Percentiles rank a stretch among this genome's conserved stretches.
Conservation (phyloP, 1,140 invertebrate species). For the Thaumatotibia leucotreta region DNA sequence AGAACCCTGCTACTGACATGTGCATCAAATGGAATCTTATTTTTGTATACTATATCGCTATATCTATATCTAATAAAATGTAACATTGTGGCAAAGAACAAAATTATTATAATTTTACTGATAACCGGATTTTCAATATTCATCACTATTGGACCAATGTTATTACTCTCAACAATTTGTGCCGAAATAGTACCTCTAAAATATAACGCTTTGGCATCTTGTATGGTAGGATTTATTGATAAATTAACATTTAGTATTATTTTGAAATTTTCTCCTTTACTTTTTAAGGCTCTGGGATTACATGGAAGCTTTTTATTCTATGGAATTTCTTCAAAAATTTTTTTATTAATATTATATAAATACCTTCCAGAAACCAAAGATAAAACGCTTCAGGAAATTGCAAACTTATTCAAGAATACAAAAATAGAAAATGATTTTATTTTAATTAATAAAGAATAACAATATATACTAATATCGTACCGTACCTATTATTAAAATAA, state of each 20-base stretch:
- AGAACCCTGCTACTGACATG: conserved; percentile 24
- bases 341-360: conserved; percentile 27
- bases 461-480: not conserved
- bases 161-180: conserved; percentile 30
- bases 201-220: conserved; percentile 20
- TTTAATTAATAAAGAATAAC: not conserved
- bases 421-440: not conserved
- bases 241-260: conserved; percentile 21
- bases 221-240: conserved; percentile 25
- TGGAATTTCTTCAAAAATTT: conserved; percentile 22
- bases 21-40: conserved; percentile 22
- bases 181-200: conserved; percentile 33
- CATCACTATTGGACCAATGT: conserved; percentile 32
- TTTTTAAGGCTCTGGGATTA: conserved; percentile 27
- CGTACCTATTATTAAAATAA: no score
- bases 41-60: conserved; percentile 28
- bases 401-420: not conserved
- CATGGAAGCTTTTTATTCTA: conserved; percentile 33
- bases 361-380: conserved; percentile 38
- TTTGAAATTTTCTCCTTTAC: conserved; percentile 26
- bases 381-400: conserved; percentile 29
- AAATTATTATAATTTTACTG: conserved; percentile 24
- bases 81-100: conserved; percentile 24
- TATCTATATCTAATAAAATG: conserved; percentile 28
- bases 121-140: conserved; percentile 29